A percentile compares a stretch with the other conserved stretches of the same genome.
phyloP scores from a whole-genome alignment of 2,888 invertebrate species.

The Helobdella robusta region DNA sequence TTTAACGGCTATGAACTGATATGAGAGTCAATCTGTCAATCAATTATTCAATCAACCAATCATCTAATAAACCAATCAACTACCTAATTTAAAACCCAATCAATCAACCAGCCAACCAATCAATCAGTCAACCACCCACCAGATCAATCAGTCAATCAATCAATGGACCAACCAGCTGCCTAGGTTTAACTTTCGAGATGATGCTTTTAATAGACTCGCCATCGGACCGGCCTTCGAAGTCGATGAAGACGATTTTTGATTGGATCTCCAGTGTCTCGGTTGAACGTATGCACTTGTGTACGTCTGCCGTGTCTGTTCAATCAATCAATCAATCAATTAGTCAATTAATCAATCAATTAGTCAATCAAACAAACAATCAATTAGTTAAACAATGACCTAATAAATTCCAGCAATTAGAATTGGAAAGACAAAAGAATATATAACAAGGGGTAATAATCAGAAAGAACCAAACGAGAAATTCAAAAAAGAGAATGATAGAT shows the following conservation, averaged over 20 bases:
- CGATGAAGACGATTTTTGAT: constrained; percentile 83
- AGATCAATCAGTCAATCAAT: not conserved
- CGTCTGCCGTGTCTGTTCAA: too few species aligned
- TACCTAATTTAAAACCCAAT: not conserved
- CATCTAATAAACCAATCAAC: not conserved
- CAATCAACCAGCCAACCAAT: not conserved
- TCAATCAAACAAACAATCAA: too few species aligned
- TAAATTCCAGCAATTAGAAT: too few species aligned
- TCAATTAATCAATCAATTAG: too few species aligned
- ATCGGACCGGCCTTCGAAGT: constrained; percentile 78
- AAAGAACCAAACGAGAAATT: too few species aligned
- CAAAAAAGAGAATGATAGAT: too few species aligned
- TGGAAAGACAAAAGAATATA: too few species aligned
- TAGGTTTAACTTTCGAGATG: constrained; percentile 62
- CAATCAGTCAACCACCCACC: not conserved
- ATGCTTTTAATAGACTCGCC: constrained; percentile 63
- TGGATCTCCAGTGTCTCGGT: constrained; percentile 67
- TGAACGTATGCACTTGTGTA: constrained; percentile 71
- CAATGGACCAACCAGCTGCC: constrained; percentile 56
- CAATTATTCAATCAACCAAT: not conserved
- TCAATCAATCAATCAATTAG: too few species aligned
- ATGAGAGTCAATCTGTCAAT: not conserved
- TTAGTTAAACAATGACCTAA: too few species aligned
- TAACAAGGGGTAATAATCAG: too few species aligned
- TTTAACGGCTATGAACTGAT: not conserved